Conservation (phyloP, 2,888 invertebrate genomes). For the Tuta absoluta region DNA sequence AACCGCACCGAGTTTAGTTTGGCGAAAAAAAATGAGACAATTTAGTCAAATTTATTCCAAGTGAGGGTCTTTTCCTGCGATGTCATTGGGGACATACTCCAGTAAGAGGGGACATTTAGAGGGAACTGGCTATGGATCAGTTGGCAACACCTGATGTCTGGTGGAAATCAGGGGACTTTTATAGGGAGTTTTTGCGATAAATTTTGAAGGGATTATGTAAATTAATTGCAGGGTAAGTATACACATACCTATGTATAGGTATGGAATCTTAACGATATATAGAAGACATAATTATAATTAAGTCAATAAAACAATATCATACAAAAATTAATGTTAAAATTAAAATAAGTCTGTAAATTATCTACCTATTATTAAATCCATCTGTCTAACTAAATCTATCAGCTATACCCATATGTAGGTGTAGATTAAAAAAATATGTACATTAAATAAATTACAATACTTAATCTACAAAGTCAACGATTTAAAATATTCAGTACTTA, state of each 20-base stretch:
- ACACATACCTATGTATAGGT: background rate
- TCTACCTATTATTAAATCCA: too few species aligned
- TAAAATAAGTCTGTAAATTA: too few species aligned
- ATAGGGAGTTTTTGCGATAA: conserved; percentile 37
- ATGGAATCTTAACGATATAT: too few species aligned
- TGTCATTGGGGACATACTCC: conserved; percentile 69
- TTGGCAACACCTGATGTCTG: conserved; percentile 75
- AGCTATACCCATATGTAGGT: too few species aligned
- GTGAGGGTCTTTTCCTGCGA: conserved; percentile 57
- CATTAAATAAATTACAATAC: background rate
- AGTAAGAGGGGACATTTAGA: conserved; percentile 63
- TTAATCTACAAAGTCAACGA: background rate
- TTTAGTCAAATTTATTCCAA: conserved; percentile 70
- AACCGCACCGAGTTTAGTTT: conserved; percentile 18
- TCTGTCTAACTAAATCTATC: too few species aligned
- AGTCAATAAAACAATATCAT: too few species aligned
- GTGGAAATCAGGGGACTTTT: conserved; percentile 39
- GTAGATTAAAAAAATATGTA: background rate
- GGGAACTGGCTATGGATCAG: conserved; percentile 63
- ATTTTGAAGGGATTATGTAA: conserved; percentile 48
- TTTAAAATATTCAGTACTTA: conserved; percentile 6
- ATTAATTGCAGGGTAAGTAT: conserved; percentile 1
- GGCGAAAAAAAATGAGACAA: conserved; percentile 25
- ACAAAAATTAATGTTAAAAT: too few species aligned
- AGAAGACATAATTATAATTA: too few species aligned